Percentiles rank a stretch among this genome's conserved stretches.
Conservation (phyloP, 2,113 vertebrate species). For the Tautogolabrus adspersus region DNA sequence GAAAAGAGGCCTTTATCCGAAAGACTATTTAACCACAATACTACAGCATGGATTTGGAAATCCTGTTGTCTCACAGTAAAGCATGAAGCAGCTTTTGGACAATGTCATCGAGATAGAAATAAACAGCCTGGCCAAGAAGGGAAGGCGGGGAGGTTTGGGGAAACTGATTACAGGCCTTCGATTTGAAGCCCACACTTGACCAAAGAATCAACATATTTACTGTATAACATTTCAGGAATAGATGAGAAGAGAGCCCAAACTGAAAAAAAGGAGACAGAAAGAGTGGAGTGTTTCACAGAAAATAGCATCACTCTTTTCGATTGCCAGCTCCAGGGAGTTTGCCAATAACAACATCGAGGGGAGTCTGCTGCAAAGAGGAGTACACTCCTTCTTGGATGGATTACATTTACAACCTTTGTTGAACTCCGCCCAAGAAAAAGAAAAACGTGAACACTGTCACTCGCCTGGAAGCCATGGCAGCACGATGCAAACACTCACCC, state of each 20-base stretch:
- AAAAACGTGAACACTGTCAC: conserved; percentile 53
- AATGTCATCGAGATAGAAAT: conserved; percentile 72
- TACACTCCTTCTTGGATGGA: conserved; percentile 66
- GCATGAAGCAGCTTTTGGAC: conserved; percentile 65
- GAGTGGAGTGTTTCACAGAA: conserved; percentile 61
- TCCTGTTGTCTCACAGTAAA: conserved; percentile 51
- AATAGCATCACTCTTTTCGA: conserved; percentile 72
- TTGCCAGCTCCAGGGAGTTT: conserved; percentile 61
- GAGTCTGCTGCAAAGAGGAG: conserved; percentile 66
- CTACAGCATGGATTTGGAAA: conserved; percentile 22
- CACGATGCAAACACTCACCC: conserved; percentile 34
- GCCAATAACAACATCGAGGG: conserved; percentile 78
- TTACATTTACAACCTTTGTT: conserved; percentile 71
- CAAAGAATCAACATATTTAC: conserved; percentile 75
- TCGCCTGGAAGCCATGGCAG: conserved; percentile 34
- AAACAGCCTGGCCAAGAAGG: conserved; percentile 60
- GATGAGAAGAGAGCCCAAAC: conserved; percentile 44
- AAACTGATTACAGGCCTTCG: conserved; percentile 80
- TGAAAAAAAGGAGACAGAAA: conserved; percentile 12
- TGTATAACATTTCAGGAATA: conserved; percentile 76
- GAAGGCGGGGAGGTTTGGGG: conserved; percentile 69
- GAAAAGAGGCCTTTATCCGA: conserved; percentile 25
- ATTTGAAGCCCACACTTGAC: conserved; percentile 73
- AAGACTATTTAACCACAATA: conserved; percentile 34
- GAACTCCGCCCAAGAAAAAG: conserved; percentile 59